Evolutionary conservation across 1,140 invertebrate genomes (phyloP), one percentile per base, ranked within the genome.

Genomic region (Acromyrmex heyeri): DNA sequence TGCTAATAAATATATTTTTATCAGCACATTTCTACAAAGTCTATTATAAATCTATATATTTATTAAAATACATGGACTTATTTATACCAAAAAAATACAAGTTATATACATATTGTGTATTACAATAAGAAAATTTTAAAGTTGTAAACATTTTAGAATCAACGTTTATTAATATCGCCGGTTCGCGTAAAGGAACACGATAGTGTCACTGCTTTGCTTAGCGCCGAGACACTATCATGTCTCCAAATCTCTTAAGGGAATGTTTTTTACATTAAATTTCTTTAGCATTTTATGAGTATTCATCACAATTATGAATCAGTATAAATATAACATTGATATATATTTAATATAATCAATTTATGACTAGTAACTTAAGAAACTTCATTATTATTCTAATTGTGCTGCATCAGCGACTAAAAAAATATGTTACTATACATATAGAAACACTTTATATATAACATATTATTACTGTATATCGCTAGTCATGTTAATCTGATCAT

Each of bases 361-460:
- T 53, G 21, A 61, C 53, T 79, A 61, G 27, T 70, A 79, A 48
- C 34, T 2, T 72, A 21, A 50, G 34, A 62, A 59, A 59, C 6
- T 82, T 78, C 64, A 64, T 55, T 78, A 34, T 78, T 85, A 55
- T 67, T 65, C 50, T 85, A 85, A 85, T 77, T 85, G 27, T 77
- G 73, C 18, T 64, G 10, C 21, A 53, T 62, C 27, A 76, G 59
- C 44, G 34, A 77, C 14, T 64, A 62, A 53, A 70, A 81, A 64
- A 38, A 69, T 55, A 69, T 30, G 75, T 21, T 85, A 76, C 48
- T 76, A 44, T 76, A 85, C 53, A 83, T 34, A 83, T 50, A 75
- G 75, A 75, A 83, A 69, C 7, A 65, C n/a, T 69, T 48, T 75
- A 62, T 27, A 30, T 55, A 18, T 55, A 50, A 21, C n/a, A 53